phyloP scores from a whole-genome alignment of 2,113 vertebrate genomes.

The Mus spicilegus region DNA sequence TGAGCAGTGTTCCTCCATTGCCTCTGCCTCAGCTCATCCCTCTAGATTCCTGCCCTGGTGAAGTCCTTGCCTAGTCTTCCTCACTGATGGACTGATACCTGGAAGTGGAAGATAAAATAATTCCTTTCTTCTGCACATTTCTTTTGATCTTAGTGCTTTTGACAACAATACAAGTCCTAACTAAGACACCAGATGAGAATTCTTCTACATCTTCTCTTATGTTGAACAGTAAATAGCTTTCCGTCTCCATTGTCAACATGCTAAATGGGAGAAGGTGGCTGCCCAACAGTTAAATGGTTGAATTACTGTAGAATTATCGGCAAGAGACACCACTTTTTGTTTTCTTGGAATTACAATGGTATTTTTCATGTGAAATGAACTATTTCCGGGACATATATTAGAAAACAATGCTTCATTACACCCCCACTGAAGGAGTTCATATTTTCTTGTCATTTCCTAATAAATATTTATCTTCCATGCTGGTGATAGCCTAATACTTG shows the following conservation, averaged over 20 bases:
- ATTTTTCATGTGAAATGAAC: background rate
- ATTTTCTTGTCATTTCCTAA: slow-evolving; percentile 52
- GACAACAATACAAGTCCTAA: background rate
- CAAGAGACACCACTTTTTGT: background rate
- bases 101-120: background rate
- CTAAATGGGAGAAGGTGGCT: background rate
- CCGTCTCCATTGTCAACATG: background rate
- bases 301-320: background rate
- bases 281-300: background rate
- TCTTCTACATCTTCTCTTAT: background rate
- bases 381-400: background rate
- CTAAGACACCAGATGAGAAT: background rate
- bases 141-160: background rate
- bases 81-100: background rate
- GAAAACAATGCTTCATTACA: background rate
- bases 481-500: background rate
- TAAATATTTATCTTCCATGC: background rate
- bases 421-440: background rate
- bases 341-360: background rate
- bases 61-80: background rate
- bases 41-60: background rate
- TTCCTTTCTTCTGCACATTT: background rate
- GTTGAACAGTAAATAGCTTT: background rate
- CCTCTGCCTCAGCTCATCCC: background rate
- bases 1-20: background rate